phyloP scores from a whole-genome alignment of 2,113 vertebrate species.

The Crotophaga sulcirostris region DNA sequence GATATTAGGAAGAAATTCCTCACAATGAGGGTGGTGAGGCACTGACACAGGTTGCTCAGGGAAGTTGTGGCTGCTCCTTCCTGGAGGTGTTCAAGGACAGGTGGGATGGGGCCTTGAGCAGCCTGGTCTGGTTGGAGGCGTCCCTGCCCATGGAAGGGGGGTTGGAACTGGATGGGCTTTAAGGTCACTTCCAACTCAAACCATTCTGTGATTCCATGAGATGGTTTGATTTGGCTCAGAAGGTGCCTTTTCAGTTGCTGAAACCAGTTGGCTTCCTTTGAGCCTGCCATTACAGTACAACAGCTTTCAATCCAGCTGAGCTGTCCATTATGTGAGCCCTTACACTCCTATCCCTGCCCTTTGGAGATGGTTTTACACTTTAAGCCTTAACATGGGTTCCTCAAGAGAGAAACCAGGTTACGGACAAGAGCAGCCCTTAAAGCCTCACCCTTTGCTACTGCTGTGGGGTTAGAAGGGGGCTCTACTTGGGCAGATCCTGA shows the following conservation, averaged over 20 bases:
- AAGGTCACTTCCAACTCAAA: too few species aligned
- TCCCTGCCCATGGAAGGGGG: too few species aligned
- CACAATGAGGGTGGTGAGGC: too few species aligned
- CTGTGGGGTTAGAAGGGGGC: too few species aligned
- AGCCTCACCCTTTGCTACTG: fast-evolving
- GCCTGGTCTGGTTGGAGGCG: too few species aligned
- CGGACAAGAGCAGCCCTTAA: background rate
- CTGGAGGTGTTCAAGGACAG: too few species aligned
- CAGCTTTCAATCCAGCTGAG: fast-evolving
- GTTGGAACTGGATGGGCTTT: too few species aligned
- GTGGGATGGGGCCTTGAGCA: too few species aligned
- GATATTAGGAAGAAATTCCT: too few species aligned
- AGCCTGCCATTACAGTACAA: fast-evolving
- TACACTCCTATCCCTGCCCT: fast-evolving
- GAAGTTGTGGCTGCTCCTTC: too few species aligned
- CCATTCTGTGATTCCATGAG: too few species aligned
- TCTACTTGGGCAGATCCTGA: background rate
- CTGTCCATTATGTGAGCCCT: background rate
- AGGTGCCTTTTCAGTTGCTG: background rate
- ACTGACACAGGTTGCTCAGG: too few species aligned
- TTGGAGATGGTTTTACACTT: background rate
- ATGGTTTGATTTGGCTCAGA: fast-evolving
- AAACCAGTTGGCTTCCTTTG: fast-evolving
- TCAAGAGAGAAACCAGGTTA: background rate
- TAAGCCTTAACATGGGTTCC: fast-evolving